Evolutionary conservation across 2,113 vertebrate species (phyloP).

Genomic region (Carassius auratus): DNA sequence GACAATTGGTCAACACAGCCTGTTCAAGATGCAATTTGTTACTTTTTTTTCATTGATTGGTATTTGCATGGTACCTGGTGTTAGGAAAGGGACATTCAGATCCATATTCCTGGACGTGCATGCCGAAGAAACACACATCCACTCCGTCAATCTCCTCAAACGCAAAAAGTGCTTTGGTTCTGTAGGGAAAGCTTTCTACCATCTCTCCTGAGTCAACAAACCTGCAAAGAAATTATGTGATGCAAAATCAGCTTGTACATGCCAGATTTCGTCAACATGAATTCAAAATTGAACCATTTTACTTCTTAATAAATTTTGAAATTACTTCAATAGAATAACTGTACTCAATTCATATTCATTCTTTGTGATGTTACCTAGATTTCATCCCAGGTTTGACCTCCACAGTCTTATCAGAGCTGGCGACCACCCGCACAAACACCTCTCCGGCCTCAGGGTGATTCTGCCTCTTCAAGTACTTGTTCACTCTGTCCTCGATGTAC

Average conservation of each 20-base stretch:
- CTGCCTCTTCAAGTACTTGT: slow-evolving; percentile 96
- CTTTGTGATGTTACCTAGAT: slow-evolving; percentile 78
- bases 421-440: slow-evolving; percentile 95
- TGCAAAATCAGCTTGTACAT: background rate
- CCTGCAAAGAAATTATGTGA: slow-evolving; percentile 66
- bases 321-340: background rate
- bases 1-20: too few species aligned
- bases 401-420: slow-evolving; percentile 95
- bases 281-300: background rate
- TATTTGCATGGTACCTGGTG: slow-evolving; percentile 83
- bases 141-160: slow-evolving; percentile 98
- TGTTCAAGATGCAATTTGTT: background rate
- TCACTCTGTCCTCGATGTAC: slow-evolving; percentile 95
- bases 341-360: background rate
- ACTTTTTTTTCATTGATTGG: background rate
- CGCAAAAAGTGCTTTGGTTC: slow-evolving; percentile 98
- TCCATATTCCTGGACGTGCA: slow-evolving; percentile 98
- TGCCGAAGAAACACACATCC: slow-evolving; percentile 97
- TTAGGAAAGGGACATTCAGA: slow-evolving; percentile 93
- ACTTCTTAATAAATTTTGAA: background rate
- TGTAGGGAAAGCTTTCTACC: slow-evolving; percentile 93
- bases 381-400: slow-evolving; percentile 99
- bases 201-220: slow-evolving; percentile 97
- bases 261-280: background rate
- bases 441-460: slow-evolving; percentile 96